Conservation (phyloP, 2,888 invertebrate genomes). For the Crioceris asparagi region DNA sequence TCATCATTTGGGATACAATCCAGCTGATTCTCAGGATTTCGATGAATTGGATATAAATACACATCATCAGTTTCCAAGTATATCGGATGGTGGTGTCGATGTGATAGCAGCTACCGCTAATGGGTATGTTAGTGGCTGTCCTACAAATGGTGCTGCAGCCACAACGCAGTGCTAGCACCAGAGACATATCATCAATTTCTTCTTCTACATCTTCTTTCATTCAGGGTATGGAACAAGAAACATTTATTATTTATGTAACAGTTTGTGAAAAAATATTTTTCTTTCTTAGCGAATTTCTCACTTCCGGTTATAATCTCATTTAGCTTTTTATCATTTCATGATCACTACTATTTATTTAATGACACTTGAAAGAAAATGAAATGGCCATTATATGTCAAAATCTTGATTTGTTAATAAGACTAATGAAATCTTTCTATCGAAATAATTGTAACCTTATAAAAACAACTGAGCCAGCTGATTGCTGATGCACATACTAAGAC, state of each 20-base stretch:
- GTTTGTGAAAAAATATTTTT: not conserved
- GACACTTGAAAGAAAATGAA: too few relatives aligned
- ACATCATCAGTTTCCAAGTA: slow-evolving; percentile 31
- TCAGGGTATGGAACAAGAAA: not conserved
- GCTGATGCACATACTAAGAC: too few relatives aligned
- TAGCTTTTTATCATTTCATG: not conserved
- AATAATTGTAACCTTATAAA: too few relatives aligned
- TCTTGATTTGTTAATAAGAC: too few relatives aligned
- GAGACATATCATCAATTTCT: not conserved
- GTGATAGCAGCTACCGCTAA: slow-evolving; percentile 31
- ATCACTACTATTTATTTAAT: too few relatives aligned
- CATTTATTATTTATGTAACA: not conserved
- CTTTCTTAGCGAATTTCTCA: not conserved
- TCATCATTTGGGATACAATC: slow-evolving; percentile 19
- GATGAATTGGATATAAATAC: slow-evolving; percentile 23
- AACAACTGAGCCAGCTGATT: too few relatives aligned
- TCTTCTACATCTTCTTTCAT: not conserved
- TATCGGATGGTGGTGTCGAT: slow-evolving; percentile 27
- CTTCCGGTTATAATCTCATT: not conserved
- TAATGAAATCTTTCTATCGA: too few relatives aligned
- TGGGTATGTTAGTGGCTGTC: slow-evolving; percentile 34
- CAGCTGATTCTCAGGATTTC: slow-evolving; percentile 26
- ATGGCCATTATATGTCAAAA: too few relatives aligned
- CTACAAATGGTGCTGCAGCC: slow-evolving; percentile 31
- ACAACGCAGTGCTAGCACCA: slow-evolving; percentile 10